phyloP scores from a whole-genome alignment of 2,797 vertebrate genomes.

The Austrolebias charrua region DNA sequence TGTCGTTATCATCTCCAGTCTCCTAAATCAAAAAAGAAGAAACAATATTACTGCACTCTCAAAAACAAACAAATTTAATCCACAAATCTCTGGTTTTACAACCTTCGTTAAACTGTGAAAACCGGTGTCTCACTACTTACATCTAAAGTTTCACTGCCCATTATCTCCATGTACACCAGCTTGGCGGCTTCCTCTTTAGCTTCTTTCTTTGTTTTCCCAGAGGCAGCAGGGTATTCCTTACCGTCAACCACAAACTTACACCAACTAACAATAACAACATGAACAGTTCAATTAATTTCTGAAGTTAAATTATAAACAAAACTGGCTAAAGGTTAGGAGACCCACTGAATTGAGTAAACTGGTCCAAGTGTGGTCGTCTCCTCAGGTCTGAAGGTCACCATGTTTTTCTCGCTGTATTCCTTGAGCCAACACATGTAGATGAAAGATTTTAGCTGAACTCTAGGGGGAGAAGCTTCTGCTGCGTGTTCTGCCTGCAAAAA shows the following conservation, averaged over 20 bases:
- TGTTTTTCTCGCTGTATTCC: constrained; percentile 62
- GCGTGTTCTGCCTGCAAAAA: constrained; percentile 37
- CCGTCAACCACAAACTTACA: constrained; percentile 62
- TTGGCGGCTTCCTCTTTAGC: constrained; percentile 74
- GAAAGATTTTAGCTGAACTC: background rate
- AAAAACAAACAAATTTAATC: background rate
- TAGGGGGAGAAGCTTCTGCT: background rate
- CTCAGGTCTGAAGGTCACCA: background rate
- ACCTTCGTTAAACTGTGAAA: background rate
- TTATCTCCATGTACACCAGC: constrained; percentile 55
- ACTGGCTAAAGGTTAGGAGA: background rate
- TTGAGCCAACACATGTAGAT: constrained; percentile 76
- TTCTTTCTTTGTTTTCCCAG: constrained; percentile 62
- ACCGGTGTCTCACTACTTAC: constrained; percentile 12
- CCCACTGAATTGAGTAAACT: constrained; percentile 53
- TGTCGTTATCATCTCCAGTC: constrained; percentile 34
- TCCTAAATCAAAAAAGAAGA: constrained; percentile 43
- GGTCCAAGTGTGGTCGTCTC: constrained; percentile 32
- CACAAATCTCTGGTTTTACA: no score
- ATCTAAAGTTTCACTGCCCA: constrained; percentile 28
- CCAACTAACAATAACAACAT: constrained; percentile 28
- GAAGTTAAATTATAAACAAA: background rate
- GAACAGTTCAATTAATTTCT: background rate
- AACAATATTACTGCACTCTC: background rate
- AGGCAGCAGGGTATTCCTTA: constrained; percentile 57